Conservation (phyloP, 2,888 invertebrate species). For the Lumbricus terrestris region DNA sequence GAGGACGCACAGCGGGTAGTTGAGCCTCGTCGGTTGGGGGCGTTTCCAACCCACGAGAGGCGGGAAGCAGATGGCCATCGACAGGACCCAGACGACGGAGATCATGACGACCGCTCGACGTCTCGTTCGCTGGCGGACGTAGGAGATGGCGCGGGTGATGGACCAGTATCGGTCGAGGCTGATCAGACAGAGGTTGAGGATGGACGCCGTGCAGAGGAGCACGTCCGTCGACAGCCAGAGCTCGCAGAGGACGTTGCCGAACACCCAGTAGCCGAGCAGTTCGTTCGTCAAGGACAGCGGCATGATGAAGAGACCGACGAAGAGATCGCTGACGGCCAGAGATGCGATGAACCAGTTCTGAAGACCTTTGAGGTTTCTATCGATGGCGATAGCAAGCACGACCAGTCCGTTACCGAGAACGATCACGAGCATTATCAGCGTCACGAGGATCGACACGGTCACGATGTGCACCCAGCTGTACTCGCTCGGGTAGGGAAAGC, state of each 20-base stretch:
- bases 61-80: constrained; percentile 90
- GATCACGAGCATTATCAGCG: constrained; percentile 89
- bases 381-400: constrained; percentile 64
- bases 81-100: constrained; percentile 89
- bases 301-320: constrained; percentile 90
- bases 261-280: constrained; percentile 81
- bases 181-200: constrained; percentile 59
- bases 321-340: constrained; percentile 90
- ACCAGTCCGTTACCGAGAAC: constrained; percentile 24
- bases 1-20: constrained; percentile 52
- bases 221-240: constrained; percentile 62
- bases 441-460: constrained; percentile 53
- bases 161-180: constrained; percentile 71
- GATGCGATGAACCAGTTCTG: constrained; percentile 98
- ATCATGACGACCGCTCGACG: constrained; percentile 90
- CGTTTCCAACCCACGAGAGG: constrained; percentile 91
- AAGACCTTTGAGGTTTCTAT: constrained; percentile 89
- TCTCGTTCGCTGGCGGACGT: constrained; percentile 88
- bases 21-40: constrained; percentile 59
- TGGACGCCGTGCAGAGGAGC: constrained; percentile 59
- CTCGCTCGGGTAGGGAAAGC: neutral
- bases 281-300: constrained; percentile 94
- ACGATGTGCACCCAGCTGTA: constrained; percentile 16
- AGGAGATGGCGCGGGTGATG: constrained; percentile 89
- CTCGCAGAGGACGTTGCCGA: constrained; percentile 57